phyloP scores from a whole-genome alignment of 2,113 vertebrate species.

The Columbina picui region DNA sequence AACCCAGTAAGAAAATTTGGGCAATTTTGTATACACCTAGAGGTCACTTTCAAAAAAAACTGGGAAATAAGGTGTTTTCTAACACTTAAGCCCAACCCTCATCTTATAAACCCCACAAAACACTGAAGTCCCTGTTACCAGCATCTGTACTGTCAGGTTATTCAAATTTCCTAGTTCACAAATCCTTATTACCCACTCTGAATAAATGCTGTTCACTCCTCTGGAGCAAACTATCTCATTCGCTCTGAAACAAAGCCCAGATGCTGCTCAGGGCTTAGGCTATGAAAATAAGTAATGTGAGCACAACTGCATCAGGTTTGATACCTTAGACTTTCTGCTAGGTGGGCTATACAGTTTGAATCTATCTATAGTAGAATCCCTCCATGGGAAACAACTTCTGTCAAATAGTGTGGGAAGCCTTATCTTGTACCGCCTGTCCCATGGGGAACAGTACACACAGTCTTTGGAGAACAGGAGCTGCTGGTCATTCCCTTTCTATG shows the following conservation, averaged over 20 bases:
- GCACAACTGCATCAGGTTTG: background rate
- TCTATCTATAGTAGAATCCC: background rate
- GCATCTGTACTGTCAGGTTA: background rate
- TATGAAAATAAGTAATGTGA: background rate
- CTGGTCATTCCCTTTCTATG: background rate
- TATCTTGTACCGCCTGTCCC: background rate
- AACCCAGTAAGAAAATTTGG: background rate
- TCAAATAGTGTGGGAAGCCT: background rate
- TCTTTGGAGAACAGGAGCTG: background rate
- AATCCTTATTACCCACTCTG: background rate
- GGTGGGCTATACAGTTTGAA: background rate
- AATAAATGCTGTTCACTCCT: background rate
- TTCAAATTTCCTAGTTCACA: background rate
- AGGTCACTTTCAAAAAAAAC: background rate
- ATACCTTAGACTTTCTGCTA: background rate
- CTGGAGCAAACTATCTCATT: background rate
- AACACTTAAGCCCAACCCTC: background rate
- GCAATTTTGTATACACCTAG: background rate
- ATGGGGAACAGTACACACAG: background rate
- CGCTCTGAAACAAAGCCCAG: background rate
- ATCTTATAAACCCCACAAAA: background rate
- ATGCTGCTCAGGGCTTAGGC: background rate
- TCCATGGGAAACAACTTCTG: background rate
- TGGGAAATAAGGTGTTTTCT: background rate
- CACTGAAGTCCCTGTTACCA: background rate